Percentiles rank a stretch among this genome's conserved stretches.
Conservation (phyloP, 2,797 vertebrate species). For the Bucorvus abyssinicus region DNA sequence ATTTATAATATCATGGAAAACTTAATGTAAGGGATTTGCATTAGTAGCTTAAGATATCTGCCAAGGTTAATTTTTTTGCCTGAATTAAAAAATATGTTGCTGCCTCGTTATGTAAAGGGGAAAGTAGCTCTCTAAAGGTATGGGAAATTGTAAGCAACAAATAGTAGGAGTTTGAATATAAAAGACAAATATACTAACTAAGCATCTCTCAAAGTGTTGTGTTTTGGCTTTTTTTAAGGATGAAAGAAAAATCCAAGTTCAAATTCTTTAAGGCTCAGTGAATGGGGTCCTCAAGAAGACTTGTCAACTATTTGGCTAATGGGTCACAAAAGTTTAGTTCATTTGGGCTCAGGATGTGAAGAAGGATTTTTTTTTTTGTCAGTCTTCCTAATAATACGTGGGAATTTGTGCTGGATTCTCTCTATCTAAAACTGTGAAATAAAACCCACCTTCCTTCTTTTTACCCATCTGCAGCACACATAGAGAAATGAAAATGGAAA, state of each 20-base stretch:
- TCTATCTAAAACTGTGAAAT: not conserved
- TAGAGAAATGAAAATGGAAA: slow-evolving; percentile 4
- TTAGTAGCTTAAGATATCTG: slow-evolving; percentile 24
- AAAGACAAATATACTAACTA: not conserved
- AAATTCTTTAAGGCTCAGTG: not conserved
- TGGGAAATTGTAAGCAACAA: slow-evolving; percentile 12
- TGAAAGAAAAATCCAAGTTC: not conserved
- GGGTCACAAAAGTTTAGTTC: not conserved
- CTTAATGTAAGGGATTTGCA: not conserved
- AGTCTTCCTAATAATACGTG: slow-evolving; percentile 21
- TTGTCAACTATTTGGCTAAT: not conserved
- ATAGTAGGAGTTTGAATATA: not conserved
- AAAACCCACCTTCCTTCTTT: not conserved
- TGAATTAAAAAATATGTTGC: slow-evolving; percentile 1
- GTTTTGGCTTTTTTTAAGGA: not conserved
- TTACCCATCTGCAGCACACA: not conserved
- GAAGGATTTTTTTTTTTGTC: not conserved
- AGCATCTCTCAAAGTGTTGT: not conserved
- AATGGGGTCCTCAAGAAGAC: not conserved
- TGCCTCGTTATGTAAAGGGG: not conserved
- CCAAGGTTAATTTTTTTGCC: slow-evolving; percentile 17
- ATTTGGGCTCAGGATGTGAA: not conserved
- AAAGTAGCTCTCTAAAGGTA: not conserved
- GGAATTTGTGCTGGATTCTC: slow-evolving; percentile 17
- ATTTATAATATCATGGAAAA: slow-evolving; percentile 40